Percentiles rank a stretch among this genome's conserved stretches.
Evolutionary conservation across 2,797 vertebrate genomes (phyloP).

Genomic region (Phoeniculus purpureus): DNA sequence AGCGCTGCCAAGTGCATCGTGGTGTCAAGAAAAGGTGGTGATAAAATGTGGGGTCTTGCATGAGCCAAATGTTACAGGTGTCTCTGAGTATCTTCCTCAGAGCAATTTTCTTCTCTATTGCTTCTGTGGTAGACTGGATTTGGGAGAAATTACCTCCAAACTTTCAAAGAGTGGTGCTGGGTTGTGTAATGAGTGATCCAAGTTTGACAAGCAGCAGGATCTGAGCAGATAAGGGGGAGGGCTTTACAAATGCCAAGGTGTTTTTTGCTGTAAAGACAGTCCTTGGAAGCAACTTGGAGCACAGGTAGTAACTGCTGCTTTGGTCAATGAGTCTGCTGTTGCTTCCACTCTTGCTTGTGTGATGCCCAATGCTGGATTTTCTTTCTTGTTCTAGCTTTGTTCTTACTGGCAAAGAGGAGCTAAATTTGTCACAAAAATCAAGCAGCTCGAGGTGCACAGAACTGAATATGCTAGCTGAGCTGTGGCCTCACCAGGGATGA

Average conservation of each 20-base stretch:
- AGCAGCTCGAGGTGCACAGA: not conserved
- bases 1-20: rapidly evolving
- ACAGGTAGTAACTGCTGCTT: not conserved
- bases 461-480: not conserved
- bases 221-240: not conserved
- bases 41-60: not conserved
- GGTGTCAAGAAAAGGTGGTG: not conserved
- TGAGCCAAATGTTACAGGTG: not conserved
- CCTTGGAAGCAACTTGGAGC: not conserved
- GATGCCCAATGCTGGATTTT: not conserved
- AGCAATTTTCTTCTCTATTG: not conserved
- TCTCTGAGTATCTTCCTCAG: not conserved
- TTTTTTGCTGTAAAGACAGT: not conserved
- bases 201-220: not conserved
- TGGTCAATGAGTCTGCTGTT: not conserved
- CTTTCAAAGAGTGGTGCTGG: not conserved
- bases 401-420: not conserved
- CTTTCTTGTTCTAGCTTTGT: not conserved
- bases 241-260: not conserved
- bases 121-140: not conserved
- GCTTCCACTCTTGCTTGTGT: not conserved
- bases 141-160: not conserved
- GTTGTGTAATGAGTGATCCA: not conserved
- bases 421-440: not conserved
- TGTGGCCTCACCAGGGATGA: not conserved